Evolutionary conservation across 2,113 vertebrate genomes (phyloP).

Genomic region (Channa argus): DNA sequence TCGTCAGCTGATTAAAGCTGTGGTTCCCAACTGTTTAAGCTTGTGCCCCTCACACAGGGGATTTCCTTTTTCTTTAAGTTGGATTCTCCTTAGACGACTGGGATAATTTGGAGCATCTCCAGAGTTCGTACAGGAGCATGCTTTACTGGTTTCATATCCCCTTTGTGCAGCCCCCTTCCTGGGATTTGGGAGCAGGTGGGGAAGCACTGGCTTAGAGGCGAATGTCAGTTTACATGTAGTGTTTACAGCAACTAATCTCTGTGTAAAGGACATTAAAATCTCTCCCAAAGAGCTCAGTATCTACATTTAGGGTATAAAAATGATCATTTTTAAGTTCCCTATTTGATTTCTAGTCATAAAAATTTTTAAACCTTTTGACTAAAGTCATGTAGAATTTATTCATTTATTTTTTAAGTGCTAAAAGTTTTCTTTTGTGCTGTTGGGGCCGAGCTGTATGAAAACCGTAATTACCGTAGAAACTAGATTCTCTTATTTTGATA

Average conservation of each 20-base stretch:
- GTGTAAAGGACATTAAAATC: neutral
- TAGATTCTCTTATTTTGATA: neutral
- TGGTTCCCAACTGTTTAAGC: neutral
- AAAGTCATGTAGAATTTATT: too few species aligned
- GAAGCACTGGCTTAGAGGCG: neutral
- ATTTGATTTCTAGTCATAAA: neutral
- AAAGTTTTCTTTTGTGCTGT: neutral
- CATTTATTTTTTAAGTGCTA: neutral
- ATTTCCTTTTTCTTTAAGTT: too few species aligned
- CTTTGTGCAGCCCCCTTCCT: too few species aligned
- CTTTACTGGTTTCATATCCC: too few species aligned
- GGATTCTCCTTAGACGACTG: too few species aligned
- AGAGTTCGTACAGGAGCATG: too few species aligned
- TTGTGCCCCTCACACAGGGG: neutral
- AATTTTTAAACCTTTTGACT: neutral
- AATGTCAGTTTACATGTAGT: slow-evolving; percentile 36
- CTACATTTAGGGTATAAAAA: too few species aligned
- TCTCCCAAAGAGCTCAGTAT: neutral
- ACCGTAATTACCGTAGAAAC: neutral
- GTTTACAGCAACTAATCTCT: slow-evolving; percentile 22
- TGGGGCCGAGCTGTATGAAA: neutral
- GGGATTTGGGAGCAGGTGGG: neutral
- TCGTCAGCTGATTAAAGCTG: too few species aligned
- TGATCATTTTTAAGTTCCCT: neutral
- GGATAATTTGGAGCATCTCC: too few species aligned